These are phyloP conservation scores for Scrobipalpa costella DNA, from an alignment of 2,888 invertebrate species.

Conservation along the genomic window DNA sequence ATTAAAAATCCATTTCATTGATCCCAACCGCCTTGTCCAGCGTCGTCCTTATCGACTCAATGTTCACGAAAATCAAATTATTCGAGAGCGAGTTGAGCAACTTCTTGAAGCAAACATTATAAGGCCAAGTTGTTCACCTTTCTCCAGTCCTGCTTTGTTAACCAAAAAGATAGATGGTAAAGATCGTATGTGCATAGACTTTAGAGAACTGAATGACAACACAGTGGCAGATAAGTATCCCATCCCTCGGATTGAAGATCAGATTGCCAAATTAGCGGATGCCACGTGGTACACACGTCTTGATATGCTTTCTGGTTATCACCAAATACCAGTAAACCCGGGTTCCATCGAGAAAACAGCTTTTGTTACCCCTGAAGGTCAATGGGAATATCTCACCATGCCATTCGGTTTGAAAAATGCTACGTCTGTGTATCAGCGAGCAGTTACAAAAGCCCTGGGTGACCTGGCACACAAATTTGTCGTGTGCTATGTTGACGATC, in stretches of 20 bases:
- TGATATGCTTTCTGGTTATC: constrained; percentile 29
- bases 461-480: not conserved
- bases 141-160: not conserved
- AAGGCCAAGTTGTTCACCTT: not conserved
- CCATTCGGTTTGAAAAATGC: constrained; percentile 4
- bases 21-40: constrained; percentile 28
- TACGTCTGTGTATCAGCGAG: not conserved
- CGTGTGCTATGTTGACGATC: not conserved
- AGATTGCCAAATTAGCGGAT: constrained; percentile 24
- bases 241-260: not conserved
- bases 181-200: constrained; percentile 1
- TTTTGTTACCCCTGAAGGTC: too few relatives aligned
- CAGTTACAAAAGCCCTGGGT: not conserved
- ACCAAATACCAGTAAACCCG: not conserved
- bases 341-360: not conserved
- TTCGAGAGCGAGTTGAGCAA: not conserved
- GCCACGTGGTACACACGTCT: constrained; percentile 29
- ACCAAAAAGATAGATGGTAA: not conserved
- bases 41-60: constrained; percentile 26
- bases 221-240: too few relatives aligned
- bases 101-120: not conserved
- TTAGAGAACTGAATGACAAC: not conserved
- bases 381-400: too few relatives aligned
- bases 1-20: constrained; percentile 24
- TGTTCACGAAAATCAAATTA: constrained; percentile 13